Base-by-base conservation (phyloP, 53 echinoderm and acorn worm species). In the Temnopleurus reevesii region DNA sequence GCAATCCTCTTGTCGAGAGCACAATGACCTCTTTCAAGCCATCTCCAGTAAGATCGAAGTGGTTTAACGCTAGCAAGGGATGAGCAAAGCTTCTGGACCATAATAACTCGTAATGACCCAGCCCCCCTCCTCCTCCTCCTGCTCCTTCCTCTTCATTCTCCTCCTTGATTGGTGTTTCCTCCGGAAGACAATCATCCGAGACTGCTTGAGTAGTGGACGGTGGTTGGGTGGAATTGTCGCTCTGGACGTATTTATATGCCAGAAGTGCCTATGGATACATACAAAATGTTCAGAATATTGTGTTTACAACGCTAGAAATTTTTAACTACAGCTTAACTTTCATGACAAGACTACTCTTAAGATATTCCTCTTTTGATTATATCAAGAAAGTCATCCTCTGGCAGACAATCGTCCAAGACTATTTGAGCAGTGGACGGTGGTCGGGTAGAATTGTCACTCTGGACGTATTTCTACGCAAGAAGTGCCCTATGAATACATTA, bases 11-110 rank as follows among this genome's bases (percentile, higher is more conserved):
- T 1, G 90, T 91, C 2, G 95, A 96, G 25, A 98, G 81, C 19
- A 98, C 89, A 17, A 95, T 91, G 44, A 98, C 85, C 81, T 98
- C 98, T 77, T 85, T 83, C 86, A 98, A 60, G 23, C 98, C 98
- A 90, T 98, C 98, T 18, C 94, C 94, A 58, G 95, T 98, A n/a
- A 98, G 81, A 83, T 98, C 98, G 55, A 96, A 86, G 71, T 98
- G 95, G 54, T 95, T 89, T 90, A 98, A 89, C 35, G 95, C 94
- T 33, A 95, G 45, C 1, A 98, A 35, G 15, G 98, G 95, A 90
- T 95, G 95, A 9, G 95, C 93, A 95, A 98, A 98, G 66, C 93
- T 93, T 19, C 98, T 77, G 60, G 90, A 88, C 95, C 95, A 98
- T 2, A 89, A 58, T 27, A 95, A 43, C 63, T 92, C 90, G 59